Base-by-base conservation (phyloP, 2,888 invertebrate species). In the Priocnemis perturbator region DNA sequence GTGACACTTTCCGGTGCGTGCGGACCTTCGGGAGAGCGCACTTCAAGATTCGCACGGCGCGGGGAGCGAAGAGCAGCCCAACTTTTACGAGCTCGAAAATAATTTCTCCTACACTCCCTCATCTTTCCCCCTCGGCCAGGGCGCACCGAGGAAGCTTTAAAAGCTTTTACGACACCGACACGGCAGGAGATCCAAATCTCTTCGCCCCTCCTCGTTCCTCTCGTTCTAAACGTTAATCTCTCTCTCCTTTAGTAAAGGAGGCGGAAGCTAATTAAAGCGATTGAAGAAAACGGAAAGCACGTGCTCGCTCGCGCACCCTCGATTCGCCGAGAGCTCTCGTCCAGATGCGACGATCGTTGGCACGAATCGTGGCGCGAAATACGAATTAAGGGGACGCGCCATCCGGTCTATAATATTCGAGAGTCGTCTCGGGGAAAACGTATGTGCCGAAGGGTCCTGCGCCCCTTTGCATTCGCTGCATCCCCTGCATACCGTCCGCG, bases 251-350 rank as follows among this genome's bases (percentile, higher is more conserved):
- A 52, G 20, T 52, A 11, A 11, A 37, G 7, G 48, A 56, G 69
- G 26, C 65, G 65, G 60, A 57, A 72, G 65, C 74, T 77, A 78
- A 78, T 78, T 77, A 78, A 74, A 64, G 58, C 59, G 20, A 57
- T 23, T 53, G 19, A 47, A 66, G 69, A 58, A 77, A 58, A 59
- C 64, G 60, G 56, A 61, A 30, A 60, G 61, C 60, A 57, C 63
- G 48, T 61, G 68, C 58, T 57, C 56, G 61, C n/a, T n/a, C 7
- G 78, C 71, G 60, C 62, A 64, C 67, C 45, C 56, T 11, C 21
- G 60, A 55, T 55, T 52, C 60, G 64, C 7, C 37, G 37, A 37
- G 37, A 37, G 45, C 52, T 60, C 37, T 26, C 37, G 20, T 53
- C 56, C n/a, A 9, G 14, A 44, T 30, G 60, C 21, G 7, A 19